Conservation (phyloP, 2,888 invertebrate genomes). For the Mesorhabditis spiculigera region DNA sequence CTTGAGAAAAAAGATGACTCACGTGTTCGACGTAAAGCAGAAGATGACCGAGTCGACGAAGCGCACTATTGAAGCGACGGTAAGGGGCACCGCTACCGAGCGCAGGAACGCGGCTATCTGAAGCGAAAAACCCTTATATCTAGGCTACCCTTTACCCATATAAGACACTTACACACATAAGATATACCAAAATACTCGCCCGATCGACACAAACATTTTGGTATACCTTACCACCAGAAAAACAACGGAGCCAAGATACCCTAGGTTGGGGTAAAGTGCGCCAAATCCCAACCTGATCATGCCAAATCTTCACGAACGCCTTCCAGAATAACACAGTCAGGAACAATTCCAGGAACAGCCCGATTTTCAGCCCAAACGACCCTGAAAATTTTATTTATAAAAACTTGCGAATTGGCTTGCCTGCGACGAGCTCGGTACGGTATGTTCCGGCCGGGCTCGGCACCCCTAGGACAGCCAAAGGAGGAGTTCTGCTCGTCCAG, state of each 20-base stretch:
- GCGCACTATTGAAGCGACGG: neutral
- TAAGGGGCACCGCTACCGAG: neutral
- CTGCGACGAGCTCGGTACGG: conserved; percentile 1
- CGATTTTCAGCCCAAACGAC: neutral
- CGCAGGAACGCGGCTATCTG: neutral
- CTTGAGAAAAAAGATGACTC: neutral
- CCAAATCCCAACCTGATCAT: neutral
- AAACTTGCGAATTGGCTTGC: neutral
- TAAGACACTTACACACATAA: too few relatives aligned
- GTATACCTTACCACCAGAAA: too few relatives aligned
- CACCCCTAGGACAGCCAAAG: too few relatives aligned
- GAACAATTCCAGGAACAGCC: neutral
- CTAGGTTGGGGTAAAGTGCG: too few relatives aligned
- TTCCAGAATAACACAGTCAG: neutral
- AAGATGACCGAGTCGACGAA: neutral
- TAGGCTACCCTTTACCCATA: too few relatives aligned
- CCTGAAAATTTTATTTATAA: neutral
- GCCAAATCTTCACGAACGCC: conserved; percentile 4
- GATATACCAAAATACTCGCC: too few relatives aligned
- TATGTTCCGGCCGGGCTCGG: neutral
- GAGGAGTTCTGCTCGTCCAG: neutral
- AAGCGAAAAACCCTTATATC: neutral
- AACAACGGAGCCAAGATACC: too few relatives aligned
- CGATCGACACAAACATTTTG: too few relatives aligned
- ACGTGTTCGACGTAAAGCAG: neutral